A percentile compares a stretch with the other conserved stretches of the same genome.
phyloP scores from a whole-genome alignment of 2,888 invertebrate species.

The Hirtodrosophila confusa region DNA sequence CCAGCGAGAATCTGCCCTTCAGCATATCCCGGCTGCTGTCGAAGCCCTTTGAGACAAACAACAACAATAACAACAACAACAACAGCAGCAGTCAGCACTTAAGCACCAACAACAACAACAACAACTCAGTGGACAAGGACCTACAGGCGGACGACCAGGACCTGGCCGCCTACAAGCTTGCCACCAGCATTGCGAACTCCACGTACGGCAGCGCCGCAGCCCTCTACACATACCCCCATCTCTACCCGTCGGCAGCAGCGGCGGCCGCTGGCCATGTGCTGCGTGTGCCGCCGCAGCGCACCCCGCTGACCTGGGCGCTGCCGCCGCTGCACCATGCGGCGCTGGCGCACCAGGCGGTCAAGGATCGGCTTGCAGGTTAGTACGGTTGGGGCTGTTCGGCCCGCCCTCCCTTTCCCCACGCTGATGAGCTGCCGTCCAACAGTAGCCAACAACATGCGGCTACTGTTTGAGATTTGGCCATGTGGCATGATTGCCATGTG shows the following conservation, averaged over 20 bases:
- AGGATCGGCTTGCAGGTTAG: conserved; percentile 93
- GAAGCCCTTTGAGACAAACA: conserved; percentile 88
- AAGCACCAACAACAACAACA: conserved; percentile 45
- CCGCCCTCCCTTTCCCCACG: background rate
- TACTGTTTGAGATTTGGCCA: conserved; percentile 44
- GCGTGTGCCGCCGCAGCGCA: conserved; percentile 90
- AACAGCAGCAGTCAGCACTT: conserved; percentile 47
- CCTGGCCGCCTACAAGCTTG: conserved; percentile 83
- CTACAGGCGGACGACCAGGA: conserved; percentile 82
- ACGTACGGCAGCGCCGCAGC: conserved; percentile 83
- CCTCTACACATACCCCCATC: conserved; percentile 84
- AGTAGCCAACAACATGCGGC: conserved; percentile 59
- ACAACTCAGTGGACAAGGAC: conserved; percentile 81
- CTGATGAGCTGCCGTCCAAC: conserved; percentile 37
- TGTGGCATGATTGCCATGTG: conserved; percentile 55
- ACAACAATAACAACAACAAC: conserved; percentile 78
- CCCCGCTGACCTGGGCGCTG: conserved; percentile 85
- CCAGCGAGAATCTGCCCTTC: conserved; percentile 87
- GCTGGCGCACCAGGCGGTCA: conserved; percentile 92
- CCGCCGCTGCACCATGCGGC: conserved; percentile 87
- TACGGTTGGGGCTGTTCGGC: conserved; percentile 52
- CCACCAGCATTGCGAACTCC: conserved; percentile 83
- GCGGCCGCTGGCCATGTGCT: conserved; percentile 88
- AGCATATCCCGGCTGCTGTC: conserved; percentile 92
- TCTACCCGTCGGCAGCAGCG: conserved; percentile 84